Evolutionary conservation across 2,888 invertebrate species (phyloP), one percentile per base, ranked within the genome.

Genomic region (Aleiodes alternator): DNA sequence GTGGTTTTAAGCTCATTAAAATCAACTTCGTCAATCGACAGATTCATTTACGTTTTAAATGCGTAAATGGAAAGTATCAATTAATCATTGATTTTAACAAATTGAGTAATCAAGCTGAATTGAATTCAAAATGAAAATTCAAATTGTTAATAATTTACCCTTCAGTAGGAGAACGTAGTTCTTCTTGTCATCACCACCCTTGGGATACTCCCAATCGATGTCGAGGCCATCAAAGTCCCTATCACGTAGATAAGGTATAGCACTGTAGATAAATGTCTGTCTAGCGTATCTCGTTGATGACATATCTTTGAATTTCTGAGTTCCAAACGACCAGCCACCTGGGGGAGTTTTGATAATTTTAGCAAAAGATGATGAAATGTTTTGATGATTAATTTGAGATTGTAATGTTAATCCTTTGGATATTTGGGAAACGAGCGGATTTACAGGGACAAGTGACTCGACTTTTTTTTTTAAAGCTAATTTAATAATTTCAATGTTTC

Each of bases 291-390:
- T 92, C 4, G 95, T 94, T 0, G 94, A 92, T 0, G 97, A 94
- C 95, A 97, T 95, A 80, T 97, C 97, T 90, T 97, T 97, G 92
- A 98, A 98, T 90, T 97, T 97, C 90, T 97, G 96, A 0, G 98
- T 98, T 55, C 98, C 98, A 89, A 98, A 98, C 0, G 97, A 97
- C 98, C 98, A 98, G 75, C 98, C 98, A 90, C 96, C 96, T 96
- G 89, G n/a, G 5, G 34, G 31, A 69, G 6, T 38, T 14, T 38
- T 5, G 1, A 16, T 55, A 31, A 48, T 72, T 11, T 53, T 23
- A 64, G 4, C 34, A 48, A 9, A 23, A 38, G 53, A 2, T 9
- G 48, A 16, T 34, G 7, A n/a, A 34, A 31, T 5, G 11, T 59
- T 59, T n/a, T 29, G 9, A 57, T 57, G n/a, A 16, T 53, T 53